Evolutionary conservation across 2,113 vertebrate species (phyloP).

Genomic region (Zosterops japonicus): DNA sequence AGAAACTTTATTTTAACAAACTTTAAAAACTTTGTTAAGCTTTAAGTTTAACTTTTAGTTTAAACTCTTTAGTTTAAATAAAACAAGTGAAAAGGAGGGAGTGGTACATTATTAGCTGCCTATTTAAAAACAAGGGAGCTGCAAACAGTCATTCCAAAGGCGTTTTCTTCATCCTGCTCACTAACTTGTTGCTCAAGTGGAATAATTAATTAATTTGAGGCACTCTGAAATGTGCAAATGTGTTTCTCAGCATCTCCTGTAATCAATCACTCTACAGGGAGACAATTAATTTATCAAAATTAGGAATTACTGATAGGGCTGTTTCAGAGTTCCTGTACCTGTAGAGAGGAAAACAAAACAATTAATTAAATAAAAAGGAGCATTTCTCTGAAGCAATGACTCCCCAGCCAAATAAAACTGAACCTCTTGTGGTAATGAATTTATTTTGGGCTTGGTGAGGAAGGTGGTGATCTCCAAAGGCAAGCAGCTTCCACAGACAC

Average conservation of each 20-base stretch:
- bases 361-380: neutral
- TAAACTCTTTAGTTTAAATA: neutral
- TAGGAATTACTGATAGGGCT: conserved; percentile 3
- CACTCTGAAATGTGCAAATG: neutral
- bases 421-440: neutral
- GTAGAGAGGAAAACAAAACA: neutral
- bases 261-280: conserved; percentile 8
- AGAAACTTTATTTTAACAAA: neutral
- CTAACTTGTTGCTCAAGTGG: neutral
- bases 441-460: neutral
- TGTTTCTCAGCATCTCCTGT: neutral
- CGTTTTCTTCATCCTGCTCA: neutral
- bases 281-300: conserved; percentile 57
- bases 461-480: neutral
- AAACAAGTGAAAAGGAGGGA: neutral
- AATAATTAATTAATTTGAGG: conserved; percentile 45
- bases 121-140: neutral
- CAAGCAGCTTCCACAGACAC: neutral
- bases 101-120: neutral
- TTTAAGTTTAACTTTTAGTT: neutral
- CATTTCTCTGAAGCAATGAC: neutral
- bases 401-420: neutral
- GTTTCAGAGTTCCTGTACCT: neutral
- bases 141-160: neutral
- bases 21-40: neutral